Base-by-base conservation (phyloP, 2,113 vertebrate genomes). In the Callipepla californica region DNA sequence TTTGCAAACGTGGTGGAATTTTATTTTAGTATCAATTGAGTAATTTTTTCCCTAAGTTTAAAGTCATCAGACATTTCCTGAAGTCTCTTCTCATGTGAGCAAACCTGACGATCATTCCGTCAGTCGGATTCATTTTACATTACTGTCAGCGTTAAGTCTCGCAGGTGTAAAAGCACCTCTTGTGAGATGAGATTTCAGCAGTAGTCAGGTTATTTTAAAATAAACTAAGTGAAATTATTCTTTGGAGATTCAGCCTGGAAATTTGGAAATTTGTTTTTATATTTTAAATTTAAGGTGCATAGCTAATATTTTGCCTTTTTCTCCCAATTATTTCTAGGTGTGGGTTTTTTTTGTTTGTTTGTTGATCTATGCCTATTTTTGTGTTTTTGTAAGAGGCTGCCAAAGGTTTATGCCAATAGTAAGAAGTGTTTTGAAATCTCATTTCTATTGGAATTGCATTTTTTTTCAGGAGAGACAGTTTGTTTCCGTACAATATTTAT, bases 351-450 rank as follows among this genome's bases (percentile, higher is more conserved):
- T 68, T 6, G 8, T 80, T 85, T 3, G 10, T 84, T 70, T 70
- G 26, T 70, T 90, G 63, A 30, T 50, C 86, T 93, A 22, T 74
- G 30, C n/a, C 65, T 84, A 34, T 69, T 69, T 9, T 84, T 92
- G 14, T 77, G 21, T 38, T 67, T 74, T 59, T 26, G 9, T 19
- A 47, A 78, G 38, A 81, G 57, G 28, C 75, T 92, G 75, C 15
- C 23, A 55, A 82, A 86, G 38, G 65, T 91, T 93, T 89, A 91
- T 4, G 3, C 19, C 53, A 32, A n/a, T 47, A 68, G 81, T 40
- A 93, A 34, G 36, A 92, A 92, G 76, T 81, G 47, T 95, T 93
- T 93, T 84, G 86, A 90, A 83, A 85, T 85, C 94, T 83, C 11
- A 63, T 85, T 86, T 86, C 22, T 53, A 78, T 68, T 85, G 78